Evolutionary conservation across 2,113 vertebrate genomes (phyloP).

Genomic region (Ophthalmolycus amberensis): DNA sequence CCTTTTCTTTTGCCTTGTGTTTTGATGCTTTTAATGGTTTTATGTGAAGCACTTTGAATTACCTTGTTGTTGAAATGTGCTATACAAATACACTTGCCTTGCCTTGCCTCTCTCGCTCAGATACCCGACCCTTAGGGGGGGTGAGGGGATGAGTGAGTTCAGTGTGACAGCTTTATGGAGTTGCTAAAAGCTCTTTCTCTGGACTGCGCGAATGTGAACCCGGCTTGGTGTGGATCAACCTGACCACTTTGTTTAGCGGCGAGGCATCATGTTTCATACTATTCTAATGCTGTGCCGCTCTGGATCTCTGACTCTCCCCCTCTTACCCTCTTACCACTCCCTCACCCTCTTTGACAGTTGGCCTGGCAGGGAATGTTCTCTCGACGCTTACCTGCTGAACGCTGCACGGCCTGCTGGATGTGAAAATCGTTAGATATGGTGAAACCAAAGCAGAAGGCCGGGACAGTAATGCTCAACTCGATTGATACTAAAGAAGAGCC

Average conservation of each 20-base stretch:
- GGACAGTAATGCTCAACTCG: constrained; percentile 13
- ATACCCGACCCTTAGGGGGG: neutral
- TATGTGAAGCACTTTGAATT: too few relatives aligned
- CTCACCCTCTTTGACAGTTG: constrained; percentile 6
- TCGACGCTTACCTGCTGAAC: constrained; percentile 23
- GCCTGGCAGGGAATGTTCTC: constrained; percentile 53
- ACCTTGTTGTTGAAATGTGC: too few relatives aligned
- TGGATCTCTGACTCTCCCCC: constrained; percentile 5
- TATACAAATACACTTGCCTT: too few relatives aligned
- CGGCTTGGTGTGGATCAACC: neutral
- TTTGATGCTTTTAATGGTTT: too few relatives aligned
- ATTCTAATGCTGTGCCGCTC: constrained; percentile 3
- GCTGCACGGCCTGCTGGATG: constrained; percentile 59
- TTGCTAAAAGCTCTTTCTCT: constrained; percentile 39
- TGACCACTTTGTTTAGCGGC: constrained; percentile 26
- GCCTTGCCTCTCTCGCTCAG: constrained; percentile 17
- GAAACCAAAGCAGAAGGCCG: neutral
- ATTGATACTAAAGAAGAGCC: neutral
- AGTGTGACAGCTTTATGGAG: constrained; percentile 40
- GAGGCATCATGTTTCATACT: constrained; percentile 43
- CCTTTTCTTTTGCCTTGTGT: too few relatives aligned
- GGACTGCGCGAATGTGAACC: constrained; percentile 8
- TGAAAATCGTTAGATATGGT: neutral
- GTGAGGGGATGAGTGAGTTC: neutral
- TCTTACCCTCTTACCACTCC: neutral